Conservation (phyloP, 1,140 invertebrate genomes). For the Bombus balteatus region DNA sequence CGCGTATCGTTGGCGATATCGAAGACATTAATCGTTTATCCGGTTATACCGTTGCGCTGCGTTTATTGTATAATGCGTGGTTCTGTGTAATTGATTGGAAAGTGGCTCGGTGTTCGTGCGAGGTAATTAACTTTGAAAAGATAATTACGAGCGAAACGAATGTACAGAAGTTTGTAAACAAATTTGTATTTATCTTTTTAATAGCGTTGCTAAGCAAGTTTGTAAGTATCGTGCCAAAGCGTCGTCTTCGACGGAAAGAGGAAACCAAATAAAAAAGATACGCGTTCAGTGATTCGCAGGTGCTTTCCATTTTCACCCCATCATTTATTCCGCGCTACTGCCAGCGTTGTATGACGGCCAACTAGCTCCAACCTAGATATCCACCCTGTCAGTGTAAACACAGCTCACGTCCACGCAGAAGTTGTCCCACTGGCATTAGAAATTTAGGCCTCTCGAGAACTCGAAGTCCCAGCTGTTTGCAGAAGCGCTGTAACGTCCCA, state of each 20-base stretch:
- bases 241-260: too few species aligned
- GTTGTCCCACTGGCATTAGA: neutral
- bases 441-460: neutral
- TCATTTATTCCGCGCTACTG: slow-evolving; percentile 17
- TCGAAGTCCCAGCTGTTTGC: neutral
- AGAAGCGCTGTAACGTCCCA: neutral
- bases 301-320: slow-evolving; percentile 27
- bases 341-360: neutral
- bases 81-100: neutral
- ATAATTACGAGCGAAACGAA: neutral
- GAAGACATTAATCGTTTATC: neutral
- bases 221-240: neutral
- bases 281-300: neutral
- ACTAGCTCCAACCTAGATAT: slow-evolving; percentile 1
- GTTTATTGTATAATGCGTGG: neutral
- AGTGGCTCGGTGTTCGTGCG: neutral
- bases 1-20: neutral
- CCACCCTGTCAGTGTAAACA: neutral
- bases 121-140: neutral
- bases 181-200: neutral
- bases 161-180: neutral
- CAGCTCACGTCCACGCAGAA: neutral
- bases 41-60: neutral
- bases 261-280: neutral
- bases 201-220: neutral